A percentile compares a stretch with the other conserved stretches of the same genome.
phyloP scores from a whole-genome alignment of 1,140 invertebrate genomes.

The Drosophila rufa region DNA sequence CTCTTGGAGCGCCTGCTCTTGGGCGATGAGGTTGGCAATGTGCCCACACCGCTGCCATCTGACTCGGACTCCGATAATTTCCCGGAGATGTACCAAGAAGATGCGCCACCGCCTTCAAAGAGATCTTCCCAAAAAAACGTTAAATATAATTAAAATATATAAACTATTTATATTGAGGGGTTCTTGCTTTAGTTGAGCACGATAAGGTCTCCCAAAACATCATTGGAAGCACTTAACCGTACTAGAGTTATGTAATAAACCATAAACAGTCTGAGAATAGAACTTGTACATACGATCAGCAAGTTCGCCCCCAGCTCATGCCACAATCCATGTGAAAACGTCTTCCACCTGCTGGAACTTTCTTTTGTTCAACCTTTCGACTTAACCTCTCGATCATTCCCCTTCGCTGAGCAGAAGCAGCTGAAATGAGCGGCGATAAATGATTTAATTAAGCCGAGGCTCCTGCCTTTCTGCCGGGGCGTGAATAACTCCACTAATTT shows the following conservation, averaged over 20 bases:
- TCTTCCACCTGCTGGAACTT: conserved; percentile 10
- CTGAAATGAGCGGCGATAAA: conserved; percentile 37
- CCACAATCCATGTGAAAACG: neutral
- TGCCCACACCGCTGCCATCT: neutral
- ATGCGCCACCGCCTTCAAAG: neutral
- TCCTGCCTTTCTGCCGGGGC: conserved; percentile 10
- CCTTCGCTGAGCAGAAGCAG: conserved; percentile 4
- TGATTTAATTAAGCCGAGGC: conserved; percentile 46
- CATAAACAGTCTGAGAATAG: neutral
- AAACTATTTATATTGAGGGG: too few relatives aligned
- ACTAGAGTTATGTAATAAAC: neutral
- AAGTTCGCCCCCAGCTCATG: neutral
- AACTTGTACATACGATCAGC: neutral
- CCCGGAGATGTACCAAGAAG: conserved; percentile 30
- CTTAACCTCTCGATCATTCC: conserved; percentile 26
- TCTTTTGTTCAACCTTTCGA: conserved; percentile 7
- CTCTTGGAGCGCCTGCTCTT: conserved; percentile 42
- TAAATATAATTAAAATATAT: too few relatives aligned
- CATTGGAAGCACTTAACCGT: neutral
- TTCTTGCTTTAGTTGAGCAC: neutral
- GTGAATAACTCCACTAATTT: conserved; percentile 54
- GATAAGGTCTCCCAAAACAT: neutral
- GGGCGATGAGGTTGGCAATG: conserved; percentile 18
- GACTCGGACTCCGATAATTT: conserved; percentile 27
- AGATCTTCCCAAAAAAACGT: too few relatives aligned